Base-by-base conservation (phyloP, 2,113 vertebrate species). In the Macroglossus sobrinus region DNA sequence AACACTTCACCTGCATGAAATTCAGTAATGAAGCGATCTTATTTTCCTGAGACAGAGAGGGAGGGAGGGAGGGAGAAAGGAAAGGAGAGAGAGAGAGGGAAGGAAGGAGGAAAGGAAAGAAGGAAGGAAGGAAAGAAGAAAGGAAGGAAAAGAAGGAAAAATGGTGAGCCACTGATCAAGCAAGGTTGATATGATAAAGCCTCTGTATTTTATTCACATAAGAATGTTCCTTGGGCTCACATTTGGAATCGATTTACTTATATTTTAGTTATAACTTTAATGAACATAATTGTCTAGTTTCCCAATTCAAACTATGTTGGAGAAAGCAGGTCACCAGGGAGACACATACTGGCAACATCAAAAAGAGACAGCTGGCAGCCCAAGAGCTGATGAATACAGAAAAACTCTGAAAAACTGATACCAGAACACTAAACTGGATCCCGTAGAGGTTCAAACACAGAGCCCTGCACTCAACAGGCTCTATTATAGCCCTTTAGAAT, bases 401-500 rank as follows among this genome's bases (percentile, higher is more conserved):
- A 96, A 93, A 95, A 66, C 33, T 85, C 85, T 81, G 75, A 93
- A 95, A 95, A 96, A 61, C 82, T 94, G 91, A 78, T 22, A 43
- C n/a, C 16, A 80, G 75, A 93, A 96, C 87, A 90, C 90, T 55
- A 78, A 89, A 69, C 81, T 33, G 21, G 64, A 89, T 81, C 28
- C 55, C 78, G 35, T 16, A 79, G 84, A 87, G 50, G 64, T 93
- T 93, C 84, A 75, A 72, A 59, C 38, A 74, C 64, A 79, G 76
- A 96, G 28, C 50, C 53, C 81, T 89, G 76, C 10, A 78, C 47
- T 92, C 84, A 85, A 79, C 21, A 88, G 72, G 75, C 87, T 96
- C 87, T 90, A 86, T 97, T 92, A 96, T n/a, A 96, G 89, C 14
- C 84, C 1, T 57, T 71, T 47, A 66, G 96, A 97, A 98, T 97